Evolutionary conservation across 1,140 invertebrate genomes (phyloP).

Genomic region (Drosophila parvula): DNA sequence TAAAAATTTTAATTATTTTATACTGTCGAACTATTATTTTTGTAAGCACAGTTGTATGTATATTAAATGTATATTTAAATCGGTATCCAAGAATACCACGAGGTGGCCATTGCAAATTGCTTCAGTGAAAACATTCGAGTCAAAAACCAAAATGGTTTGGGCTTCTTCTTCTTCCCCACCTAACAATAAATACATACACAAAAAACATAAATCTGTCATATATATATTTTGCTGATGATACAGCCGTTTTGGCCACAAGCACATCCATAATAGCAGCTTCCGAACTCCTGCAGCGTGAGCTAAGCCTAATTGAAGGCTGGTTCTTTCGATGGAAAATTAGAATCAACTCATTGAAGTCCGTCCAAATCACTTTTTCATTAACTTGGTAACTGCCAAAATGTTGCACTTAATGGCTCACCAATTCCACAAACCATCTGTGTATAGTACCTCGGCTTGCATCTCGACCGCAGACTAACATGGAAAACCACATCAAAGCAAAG

Average conservation of each 20-base stretch:
- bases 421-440: constrained; percentile 26
- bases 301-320: constrained; percentile 27
- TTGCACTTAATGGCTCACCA: constrained; percentile 22
- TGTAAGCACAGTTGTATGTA: too few relatives aligned
- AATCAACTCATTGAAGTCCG: constrained; percentile 29
- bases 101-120: too few relatives aligned
- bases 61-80: too few relatives aligned
- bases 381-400: constrained; percentile 23
- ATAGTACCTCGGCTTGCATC: constrained; percentile 24
- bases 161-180: too few relatives aligned
- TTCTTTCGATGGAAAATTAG: constrained; percentile 36
- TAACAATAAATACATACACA: too few relatives aligned
- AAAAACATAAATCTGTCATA: too few relatives aligned
- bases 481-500: constrained; percentile 23
- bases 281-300: constrained; percentile 22
- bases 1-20: too few relatives aligned
- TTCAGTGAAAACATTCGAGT: too few relatives aligned
- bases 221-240: constrained; percentile 20
- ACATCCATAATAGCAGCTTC: constrained; percentile 14
- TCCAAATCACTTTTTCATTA: constrained; percentile 23
- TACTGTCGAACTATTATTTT: too few relatives aligned
- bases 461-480: constrained; percentile 15
- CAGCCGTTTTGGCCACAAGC: constrained; percentile 16
- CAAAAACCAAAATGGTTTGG: too few relatives aligned
- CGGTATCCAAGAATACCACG: too few relatives aligned